phyloP scores from a whole-genome alignment of 2,888 invertebrate species.

The Polymixis flavicincta region DNA sequence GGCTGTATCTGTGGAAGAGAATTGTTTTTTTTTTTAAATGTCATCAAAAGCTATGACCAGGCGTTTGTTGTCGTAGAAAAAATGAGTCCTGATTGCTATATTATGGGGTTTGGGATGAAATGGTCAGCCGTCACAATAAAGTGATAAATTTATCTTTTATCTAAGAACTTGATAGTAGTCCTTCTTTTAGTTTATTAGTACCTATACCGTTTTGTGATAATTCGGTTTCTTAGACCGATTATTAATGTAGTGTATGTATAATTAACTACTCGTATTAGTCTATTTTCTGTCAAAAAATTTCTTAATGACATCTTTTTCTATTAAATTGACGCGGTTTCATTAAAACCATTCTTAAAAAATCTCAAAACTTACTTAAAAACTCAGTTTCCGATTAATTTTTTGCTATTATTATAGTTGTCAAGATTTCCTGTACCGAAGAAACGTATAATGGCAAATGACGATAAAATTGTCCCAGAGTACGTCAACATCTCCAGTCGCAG shows the following conservation, averaged over 20 bases:
- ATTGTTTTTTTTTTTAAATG: slow-evolving; percentile 73
- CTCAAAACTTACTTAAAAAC: not conserved
- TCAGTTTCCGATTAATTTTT: slow-evolving; percentile 28
- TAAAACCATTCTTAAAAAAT: not conserved
- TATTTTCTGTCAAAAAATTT: not conserved
- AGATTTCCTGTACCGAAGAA: slow-evolving; percentile 51
- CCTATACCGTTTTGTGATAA: too few species aligned
- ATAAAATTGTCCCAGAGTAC: slow-evolving; percentile 58
- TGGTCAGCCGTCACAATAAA: slow-evolving; percentile 41
- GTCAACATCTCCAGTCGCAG: slow-evolving; percentile 44
- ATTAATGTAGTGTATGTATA: too few species aligned
- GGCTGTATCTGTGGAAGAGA: slow-evolving; percentile 81
- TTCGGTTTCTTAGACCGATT: too few species aligned
- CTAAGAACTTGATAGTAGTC: not conserved
- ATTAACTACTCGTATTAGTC: too few species aligned
- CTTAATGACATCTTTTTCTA: not conserved
- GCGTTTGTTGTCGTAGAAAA: slow-evolving; percentile 46
- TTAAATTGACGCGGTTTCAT: too few species aligned
- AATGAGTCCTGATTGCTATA: slow-evolving; percentile 56
- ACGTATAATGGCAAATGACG: slow-evolving; percentile 60
- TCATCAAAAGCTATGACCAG: slow-evolving; percentile 63
- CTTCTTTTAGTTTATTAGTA: not conserved
- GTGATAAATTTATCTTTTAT: slow-evolving; percentile 15
- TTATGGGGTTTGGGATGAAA: slow-evolving; percentile 42
- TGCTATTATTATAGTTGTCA: slow-evolving; percentile 19